Conservation (phyloP, 1,140 invertebrate genomes). For the Ceratina australensis region DNA sequence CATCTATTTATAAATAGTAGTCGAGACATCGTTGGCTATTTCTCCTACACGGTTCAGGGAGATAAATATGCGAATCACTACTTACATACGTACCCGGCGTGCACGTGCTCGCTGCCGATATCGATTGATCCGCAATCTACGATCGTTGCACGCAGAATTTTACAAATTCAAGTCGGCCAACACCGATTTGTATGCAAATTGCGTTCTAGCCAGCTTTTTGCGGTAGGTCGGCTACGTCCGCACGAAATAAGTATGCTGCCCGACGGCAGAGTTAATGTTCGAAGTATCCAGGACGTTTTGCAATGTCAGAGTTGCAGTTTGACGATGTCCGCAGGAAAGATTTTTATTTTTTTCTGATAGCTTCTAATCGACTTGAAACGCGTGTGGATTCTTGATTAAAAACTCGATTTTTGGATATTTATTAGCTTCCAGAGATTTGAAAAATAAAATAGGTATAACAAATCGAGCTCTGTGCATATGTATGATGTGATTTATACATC, state of each 20-base stretch:
- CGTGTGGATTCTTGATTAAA: no score
- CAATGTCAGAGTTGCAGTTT: no score
- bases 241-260: neutral
- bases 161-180: neutral
- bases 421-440: no score
- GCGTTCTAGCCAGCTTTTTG: neutral
- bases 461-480: no score
- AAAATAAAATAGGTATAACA: no score
- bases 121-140: neutral
- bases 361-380: no score
- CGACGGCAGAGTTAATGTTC: neutral
- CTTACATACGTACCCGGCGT: neutral
- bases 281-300: neutral
- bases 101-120: neutral
- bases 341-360: no score
- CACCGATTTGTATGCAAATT: slow-evolving; percentile 8
- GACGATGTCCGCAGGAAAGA: no score
- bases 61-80: slow-evolving; percentile 55
- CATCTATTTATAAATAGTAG: slow-evolving; percentile 75
- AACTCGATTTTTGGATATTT: no score
- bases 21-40: slow-evolving; percentile 65
- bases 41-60: slow-evolving; percentile 56
- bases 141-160: neutral
- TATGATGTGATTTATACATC: no score
- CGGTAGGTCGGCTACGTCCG: neutral